Conservation (phyloP, 2,113 vertebrate genomes). For the Anthoscopus minutus region DNA sequence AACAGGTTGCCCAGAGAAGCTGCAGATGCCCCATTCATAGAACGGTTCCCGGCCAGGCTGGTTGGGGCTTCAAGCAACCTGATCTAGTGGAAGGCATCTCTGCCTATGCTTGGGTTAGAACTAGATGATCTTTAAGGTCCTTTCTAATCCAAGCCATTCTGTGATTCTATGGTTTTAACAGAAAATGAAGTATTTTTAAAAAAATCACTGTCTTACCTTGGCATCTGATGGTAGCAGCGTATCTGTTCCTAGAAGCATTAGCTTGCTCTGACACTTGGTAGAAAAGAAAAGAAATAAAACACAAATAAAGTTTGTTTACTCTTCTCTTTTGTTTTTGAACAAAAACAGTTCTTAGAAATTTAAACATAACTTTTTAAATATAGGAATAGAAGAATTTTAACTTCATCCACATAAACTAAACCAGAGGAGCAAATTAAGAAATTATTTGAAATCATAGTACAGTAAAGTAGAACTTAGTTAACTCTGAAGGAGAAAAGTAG, state of each 20-base stretch:
- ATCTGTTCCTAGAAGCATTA: conserved; percentile 20
- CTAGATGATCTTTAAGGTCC: background rate
- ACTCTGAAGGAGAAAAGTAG: background rate
- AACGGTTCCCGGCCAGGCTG: background rate
- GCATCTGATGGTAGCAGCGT: background rate
- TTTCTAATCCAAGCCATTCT: background rate
- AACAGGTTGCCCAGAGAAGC: background rate
- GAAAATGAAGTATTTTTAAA: background rate
- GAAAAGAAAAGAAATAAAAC: conserved; percentile 39
- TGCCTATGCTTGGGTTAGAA: background rate
- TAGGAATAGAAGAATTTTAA: background rate
- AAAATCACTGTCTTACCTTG: conserved; percentile 52
- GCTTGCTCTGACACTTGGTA: conserved; percentile 61
- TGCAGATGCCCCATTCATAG: background rate
- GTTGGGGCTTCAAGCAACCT: background rate
- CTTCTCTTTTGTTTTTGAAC: background rate
- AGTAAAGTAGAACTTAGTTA: background rate
- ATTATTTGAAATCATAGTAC: background rate
- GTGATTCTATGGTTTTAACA: background rate
- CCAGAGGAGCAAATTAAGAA: background rate
- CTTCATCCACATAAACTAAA: background rate
- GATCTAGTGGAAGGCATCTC: background rate
- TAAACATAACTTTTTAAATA: background rate
- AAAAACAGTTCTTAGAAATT: background rate
- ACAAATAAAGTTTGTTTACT: background rate